phyloP scores from a whole-genome alignment of 1,140 invertebrate genomes.

The Drosophila chauvacae region DNA sequence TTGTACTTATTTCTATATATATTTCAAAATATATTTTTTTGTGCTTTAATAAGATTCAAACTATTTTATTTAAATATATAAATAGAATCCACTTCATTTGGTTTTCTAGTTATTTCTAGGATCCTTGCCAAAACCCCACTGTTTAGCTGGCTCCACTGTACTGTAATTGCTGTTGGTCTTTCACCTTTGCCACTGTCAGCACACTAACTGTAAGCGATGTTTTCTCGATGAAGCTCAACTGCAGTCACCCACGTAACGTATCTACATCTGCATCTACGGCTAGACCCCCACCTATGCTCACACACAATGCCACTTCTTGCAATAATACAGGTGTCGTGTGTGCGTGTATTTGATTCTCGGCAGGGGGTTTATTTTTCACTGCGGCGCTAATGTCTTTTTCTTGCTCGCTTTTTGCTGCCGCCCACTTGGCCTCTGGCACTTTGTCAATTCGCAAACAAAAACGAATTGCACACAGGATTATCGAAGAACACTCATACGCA shows the following conservation, averaged over 20 bases:
- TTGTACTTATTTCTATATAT: too few relatives aligned
- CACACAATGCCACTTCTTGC: background rate
- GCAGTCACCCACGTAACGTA: slow-evolving; percentile 21
- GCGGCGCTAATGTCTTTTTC: slow-evolving; percentile 72
- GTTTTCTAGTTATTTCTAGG: background rate
- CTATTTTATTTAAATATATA: background rate
- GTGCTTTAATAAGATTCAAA: too few relatives aligned
- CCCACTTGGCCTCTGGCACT: slow-evolving; percentile 67
- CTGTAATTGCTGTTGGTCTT: slow-evolving; percentile 61
- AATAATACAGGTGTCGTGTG: slow-evolving; percentile 7
- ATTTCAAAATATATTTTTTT: too few relatives aligned
- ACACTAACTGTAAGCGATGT: slow-evolving; percentile 74
- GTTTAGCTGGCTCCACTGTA: background rate
- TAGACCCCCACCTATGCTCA: background rate
- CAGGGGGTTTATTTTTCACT: slow-evolving; percentile 54
- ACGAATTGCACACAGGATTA: slow-evolving; percentile 62
- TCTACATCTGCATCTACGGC: slow-evolving; percentile 3
- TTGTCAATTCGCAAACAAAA: slow-evolving; percentile 77
- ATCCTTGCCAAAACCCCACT: background rate
- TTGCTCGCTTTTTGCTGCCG: slow-evolving; percentile 58
- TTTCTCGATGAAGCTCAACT: slow-evolving; percentile 59
- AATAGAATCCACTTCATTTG: background rate
- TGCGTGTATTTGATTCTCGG: slow-evolving; percentile 3
- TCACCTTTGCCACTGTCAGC: slow-evolving; percentile 54
- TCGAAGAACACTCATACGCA: slow-evolving; percentile 31